These are phyloP conservation scores for Limanda limanda DNA, from an alignment of 2,113 vertebrate species.

Conservation along the genomic window DNA sequence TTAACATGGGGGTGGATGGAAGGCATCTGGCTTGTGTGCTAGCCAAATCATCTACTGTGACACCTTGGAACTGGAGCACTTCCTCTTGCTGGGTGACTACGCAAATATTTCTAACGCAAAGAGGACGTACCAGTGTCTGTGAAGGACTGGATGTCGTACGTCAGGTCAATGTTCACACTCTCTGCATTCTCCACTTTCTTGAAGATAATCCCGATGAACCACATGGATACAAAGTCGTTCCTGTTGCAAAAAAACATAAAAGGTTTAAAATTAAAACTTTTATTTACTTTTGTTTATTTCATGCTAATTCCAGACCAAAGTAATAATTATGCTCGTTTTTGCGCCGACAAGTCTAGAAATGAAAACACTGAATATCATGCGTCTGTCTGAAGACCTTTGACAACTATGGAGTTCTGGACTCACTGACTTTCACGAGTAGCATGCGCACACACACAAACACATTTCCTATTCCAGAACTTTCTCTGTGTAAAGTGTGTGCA, in stretches of 20 bases:
- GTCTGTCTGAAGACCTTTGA: no score
- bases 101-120: neutral
- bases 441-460: neutral
- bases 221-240: constrained; percentile 91
- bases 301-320: neutral
- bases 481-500: neutral
- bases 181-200: constrained; percentile 94
- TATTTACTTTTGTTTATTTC: neutral
- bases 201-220: constrained; percentile 97
- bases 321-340: no score
- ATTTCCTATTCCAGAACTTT: neutral
- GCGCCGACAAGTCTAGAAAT: no score
- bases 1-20: no score
- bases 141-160: constrained; percentile 95
- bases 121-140: constrained; percentile 89
- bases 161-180: constrained; percentile 94
- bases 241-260: constrained; percentile 77
- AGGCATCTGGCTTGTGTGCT: no score
- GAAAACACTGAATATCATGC: neutral
- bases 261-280: neutral
- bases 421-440: neutral
- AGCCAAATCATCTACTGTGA: neutral
- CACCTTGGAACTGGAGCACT: neutral
- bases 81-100: neutral
- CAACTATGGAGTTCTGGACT: neutral